phyloP scores from a whole-genome alignment of 2,888 invertebrate genomes.

The Brachyopa scutellaris region DNA sequence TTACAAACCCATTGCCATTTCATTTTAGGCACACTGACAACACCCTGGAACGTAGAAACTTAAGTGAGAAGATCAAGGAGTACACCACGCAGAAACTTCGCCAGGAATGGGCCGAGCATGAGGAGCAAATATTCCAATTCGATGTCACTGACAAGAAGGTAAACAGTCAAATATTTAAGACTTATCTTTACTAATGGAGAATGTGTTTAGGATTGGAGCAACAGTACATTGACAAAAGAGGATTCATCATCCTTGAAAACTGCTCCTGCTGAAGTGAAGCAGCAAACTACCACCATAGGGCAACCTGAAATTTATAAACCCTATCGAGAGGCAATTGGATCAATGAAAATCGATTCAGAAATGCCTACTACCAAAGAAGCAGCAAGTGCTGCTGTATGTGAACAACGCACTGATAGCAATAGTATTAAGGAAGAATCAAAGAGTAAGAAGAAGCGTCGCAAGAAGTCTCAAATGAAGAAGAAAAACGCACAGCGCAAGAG shows the following conservation, averaged over 20 bases:
- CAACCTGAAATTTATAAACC: slow-evolving; percentile 18
- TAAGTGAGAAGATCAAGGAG: slow-evolving; percentile 79
- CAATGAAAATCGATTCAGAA: slow-evolving; percentile 29
- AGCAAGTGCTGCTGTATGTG: slow-evolving; percentile 11
- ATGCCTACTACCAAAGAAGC: slow-evolving; percentile 38
- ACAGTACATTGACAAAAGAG: slow-evolving; percentile 74
- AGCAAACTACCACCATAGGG: slow-evolving; percentile 15
- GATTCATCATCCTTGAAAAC: slow-evolving; percentile 34
- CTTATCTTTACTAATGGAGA: slow-evolving; percentile 5
- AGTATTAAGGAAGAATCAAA: slow-evolving; percentile 82
- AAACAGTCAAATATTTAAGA: slow-evolving; percentile 12
- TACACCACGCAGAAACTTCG: slow-evolving; percentile 81
- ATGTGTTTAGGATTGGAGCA: slow-evolving; percentile 75
- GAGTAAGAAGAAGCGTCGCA: slow-evolving; percentile 89
- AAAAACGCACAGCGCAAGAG: slow-evolving; percentile 89
- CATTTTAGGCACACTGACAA: slow-evolving; percentile 84
- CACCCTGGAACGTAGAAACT: slow-evolving; percentile 78
- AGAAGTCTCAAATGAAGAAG: slow-evolving; percentile 90
- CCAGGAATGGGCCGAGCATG: slow-evolving; percentile 82
- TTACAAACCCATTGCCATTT: background rate
- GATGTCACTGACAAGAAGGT: slow-evolving; percentile 76
- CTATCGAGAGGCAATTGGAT: slow-evolving; percentile 15
- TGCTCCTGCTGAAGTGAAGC: slow-evolving; percentile 15
- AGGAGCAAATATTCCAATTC: slow-evolving; percentile 79
- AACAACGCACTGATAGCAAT: slow-evolving; percentile 39